These are phyloP conservation scores for Monarcha castaneiventris DNA, from an alignment of 2,113 vertebrate species.

Conservation along the genomic window DNA sequence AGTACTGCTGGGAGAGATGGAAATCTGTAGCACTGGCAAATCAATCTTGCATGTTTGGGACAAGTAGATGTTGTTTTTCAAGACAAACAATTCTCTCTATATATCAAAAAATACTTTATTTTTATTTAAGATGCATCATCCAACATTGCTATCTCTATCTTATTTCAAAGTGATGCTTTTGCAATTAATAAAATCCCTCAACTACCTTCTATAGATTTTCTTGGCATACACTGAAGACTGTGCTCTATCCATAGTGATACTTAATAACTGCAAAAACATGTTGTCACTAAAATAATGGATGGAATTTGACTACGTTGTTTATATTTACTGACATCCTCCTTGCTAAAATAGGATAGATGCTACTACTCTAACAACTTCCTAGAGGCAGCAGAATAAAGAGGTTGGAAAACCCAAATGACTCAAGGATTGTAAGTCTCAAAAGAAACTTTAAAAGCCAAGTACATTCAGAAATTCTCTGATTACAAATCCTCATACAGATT, in stretches of 20 bases:
- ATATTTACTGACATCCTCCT: conserved; percentile 5
- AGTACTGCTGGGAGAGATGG: neutral
- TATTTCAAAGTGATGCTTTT: neutral
- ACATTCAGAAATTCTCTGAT: neutral
- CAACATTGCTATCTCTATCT: neutral
- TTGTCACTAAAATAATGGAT: conserved; percentile 41
- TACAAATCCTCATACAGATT: neutral
- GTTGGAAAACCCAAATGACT: neutral
- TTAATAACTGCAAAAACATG: conserved; percentile 17
- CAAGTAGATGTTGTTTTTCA: neutral
- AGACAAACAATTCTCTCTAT: neutral
- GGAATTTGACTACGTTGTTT: neutral
- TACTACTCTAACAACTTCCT: neutral
- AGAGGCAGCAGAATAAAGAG: neutral
- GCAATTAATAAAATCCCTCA: conserved; percentile 30
- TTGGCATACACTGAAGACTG: neutral
- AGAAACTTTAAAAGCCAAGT: neutral
- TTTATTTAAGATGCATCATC: conserved; percentile 1
- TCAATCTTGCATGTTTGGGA: neutral
- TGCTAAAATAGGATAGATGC: neutral
- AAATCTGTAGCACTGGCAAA: neutral
- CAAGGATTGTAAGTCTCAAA: neutral
- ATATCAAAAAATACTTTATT: neutral
- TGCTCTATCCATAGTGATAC: neutral
- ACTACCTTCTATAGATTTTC: neutral